Evolutionary conservation across 2,888 invertebrate genomes (phyloP).

Genomic region (Orthosia incerta): DNA sequence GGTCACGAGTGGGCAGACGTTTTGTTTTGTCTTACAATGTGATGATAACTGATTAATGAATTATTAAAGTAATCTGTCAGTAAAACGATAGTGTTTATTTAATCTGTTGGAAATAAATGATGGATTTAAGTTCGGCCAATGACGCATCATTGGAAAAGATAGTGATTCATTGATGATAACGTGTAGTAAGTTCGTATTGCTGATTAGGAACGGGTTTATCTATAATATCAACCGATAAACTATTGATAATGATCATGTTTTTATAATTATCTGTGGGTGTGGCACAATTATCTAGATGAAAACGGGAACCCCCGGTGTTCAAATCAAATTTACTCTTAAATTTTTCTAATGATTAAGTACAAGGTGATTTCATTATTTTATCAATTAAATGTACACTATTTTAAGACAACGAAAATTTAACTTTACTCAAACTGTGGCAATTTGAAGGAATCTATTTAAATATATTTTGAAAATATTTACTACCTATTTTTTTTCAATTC

Average conservation of each 20-base stretch:
- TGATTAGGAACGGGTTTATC: constrained; percentile 30
- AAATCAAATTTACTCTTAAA: not conserved
- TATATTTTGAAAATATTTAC: not conserved
- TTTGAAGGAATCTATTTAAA: not conserved
- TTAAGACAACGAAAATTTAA: not conserved
- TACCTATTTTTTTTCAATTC: not conserved
- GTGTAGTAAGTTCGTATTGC: not conserved
- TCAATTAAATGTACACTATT: not conserved
- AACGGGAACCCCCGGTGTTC: constrained; percentile 10
- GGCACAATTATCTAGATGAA: not conserved
- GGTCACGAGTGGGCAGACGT: constrained; percentile 83
- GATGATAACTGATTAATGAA: constrained; percentile 73
- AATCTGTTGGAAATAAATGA: constrained; percentile 42
- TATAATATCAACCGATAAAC: constrained; percentile 26
- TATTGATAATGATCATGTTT: constrained; percentile 20
- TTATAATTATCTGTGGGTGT: constrained; percentile 42
- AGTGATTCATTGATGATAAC: constrained; percentile 9
- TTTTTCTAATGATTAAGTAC: not conserved
- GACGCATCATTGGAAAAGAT: constrained; percentile 10
- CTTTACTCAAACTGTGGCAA: not conserved
- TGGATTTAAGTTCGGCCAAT: constrained; percentile 6
- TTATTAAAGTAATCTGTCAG: constrained; percentile 64
- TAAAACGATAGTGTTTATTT: constrained; percentile 59
- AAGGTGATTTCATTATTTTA: constrained; percentile 6
- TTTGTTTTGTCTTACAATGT: constrained; percentile 81